Evolutionary conservation across 2,113 vertebrate species (phyloP).

Genomic region (Phaethon lepturus): DNA sequence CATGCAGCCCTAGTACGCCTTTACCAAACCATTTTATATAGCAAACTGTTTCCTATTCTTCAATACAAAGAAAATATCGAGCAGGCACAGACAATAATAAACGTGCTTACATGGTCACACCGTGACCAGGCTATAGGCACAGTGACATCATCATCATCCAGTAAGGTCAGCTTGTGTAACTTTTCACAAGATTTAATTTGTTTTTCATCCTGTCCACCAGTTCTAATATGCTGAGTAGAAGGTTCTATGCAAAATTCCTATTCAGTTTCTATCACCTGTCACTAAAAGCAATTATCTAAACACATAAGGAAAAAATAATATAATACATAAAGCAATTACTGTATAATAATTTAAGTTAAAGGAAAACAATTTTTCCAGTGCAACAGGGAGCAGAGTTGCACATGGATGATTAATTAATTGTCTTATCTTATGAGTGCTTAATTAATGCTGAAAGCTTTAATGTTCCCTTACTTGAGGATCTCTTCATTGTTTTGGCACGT

Average conservation of each 20-base stretch:
- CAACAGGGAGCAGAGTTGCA: background rate
- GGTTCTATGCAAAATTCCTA: background rate
- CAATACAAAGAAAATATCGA: background rate
- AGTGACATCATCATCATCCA: background rate
- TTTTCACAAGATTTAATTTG: background rate
- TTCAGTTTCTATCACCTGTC: background rate
- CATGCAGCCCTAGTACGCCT: background rate
- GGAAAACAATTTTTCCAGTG: background rate
- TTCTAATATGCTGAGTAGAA: background rate
- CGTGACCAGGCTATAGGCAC: background rate
- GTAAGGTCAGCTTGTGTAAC: background rate
- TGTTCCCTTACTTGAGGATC: background rate
- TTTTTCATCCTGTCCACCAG: background rate
- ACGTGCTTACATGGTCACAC: background rate
- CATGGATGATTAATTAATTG: background rate
- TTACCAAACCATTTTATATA: background rate
- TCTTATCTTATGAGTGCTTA: background rate
- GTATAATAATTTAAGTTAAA: background rate
- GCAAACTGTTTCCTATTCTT: background rate
- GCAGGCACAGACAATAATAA: background rate
- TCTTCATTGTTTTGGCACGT: background rate
- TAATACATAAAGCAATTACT: background rate
- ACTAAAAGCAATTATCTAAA: background rate
- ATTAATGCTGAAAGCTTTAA: slow-evolving; percentile 24
- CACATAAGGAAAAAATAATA: background rate